phyloP scores from a whole-genome alignment of 2,113 vertebrate species.

The Phaethornis superciliosus region DNA sequence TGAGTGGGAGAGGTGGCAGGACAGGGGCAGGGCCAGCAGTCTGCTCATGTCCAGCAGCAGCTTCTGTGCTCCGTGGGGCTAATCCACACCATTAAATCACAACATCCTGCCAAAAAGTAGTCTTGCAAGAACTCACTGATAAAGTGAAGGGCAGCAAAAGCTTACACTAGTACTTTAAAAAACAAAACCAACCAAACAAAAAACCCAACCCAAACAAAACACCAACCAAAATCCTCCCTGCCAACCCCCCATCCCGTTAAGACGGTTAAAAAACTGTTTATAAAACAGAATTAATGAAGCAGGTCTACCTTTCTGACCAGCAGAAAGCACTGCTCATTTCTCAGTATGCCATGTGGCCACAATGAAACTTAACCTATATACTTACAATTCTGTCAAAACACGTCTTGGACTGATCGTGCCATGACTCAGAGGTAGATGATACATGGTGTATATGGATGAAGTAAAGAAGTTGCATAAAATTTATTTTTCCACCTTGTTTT shows the following conservation, averaged over 20 bases:
- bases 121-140: not conserved
- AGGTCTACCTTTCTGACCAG: not conserved
- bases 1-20: not conserved
- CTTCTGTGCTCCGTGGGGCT: not conserved
- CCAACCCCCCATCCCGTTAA: not conserved
- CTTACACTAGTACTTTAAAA: not conserved
- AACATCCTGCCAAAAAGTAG: not conserved
- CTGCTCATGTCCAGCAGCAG: not conserved
- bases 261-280: not conserved
- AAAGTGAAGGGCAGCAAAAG: not conserved
- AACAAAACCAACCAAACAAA: not conserved
- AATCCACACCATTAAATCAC: no score
- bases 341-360: rapidly evolving
- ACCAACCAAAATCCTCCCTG: not conserved
- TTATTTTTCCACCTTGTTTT: constrained; percentile 58
- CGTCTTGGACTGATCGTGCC: rapidly evolving
- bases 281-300: not conserved
- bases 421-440: not conserved
- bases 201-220: not conserved
- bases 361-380: rapidly evolving
- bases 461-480: constrained; percentile 60
- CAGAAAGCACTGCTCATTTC: not conserved
- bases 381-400: not conserved
- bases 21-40: not conserved
- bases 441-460: not conserved